These are phyloP conservation scores for Clitarchus hookeri DNA, from an alignment of 2,888 invertebrate species.

Conservation along the genomic window DNA sequence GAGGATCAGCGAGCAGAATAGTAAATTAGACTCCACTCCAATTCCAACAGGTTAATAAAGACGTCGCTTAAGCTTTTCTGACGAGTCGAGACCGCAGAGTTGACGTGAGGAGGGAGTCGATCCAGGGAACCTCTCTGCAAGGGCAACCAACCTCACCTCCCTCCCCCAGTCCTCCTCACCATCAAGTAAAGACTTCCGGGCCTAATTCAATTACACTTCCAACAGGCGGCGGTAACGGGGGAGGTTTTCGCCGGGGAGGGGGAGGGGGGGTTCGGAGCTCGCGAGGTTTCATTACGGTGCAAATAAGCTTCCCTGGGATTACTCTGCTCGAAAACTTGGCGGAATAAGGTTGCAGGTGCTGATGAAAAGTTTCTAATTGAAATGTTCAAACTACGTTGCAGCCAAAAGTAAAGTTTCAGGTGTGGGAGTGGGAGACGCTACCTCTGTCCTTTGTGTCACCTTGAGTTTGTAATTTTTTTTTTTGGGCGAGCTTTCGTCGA, in stretches of 20 bases:
- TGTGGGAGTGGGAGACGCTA: too few species aligned
- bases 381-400: background rate
- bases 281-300: slow-evolving; percentile 9
- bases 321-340: slow-evolving; percentile 14
- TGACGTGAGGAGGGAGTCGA: background rate
- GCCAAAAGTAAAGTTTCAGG: background rate
- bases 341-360: slow-evolving; percentile 10
- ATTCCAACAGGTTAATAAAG: slow-evolving; percentile 9
- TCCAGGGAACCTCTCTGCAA: background rate
- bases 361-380: slow-evolving; percentile 14
- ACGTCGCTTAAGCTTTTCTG: slow-evolving; percentile 6
- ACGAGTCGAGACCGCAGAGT: background rate
- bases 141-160: background rate
- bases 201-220: slow-evolving; percentile 10
- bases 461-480: too few species aligned
- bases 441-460: too few species aligned
- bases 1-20: slow-evolving; percentile 4
- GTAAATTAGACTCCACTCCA: slow-evolving; percentile 1
- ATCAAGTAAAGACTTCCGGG: background rate
- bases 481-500: too few species aligned
- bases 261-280: background rate
- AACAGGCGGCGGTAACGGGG: background rate
- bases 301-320: slow-evolving; percentile 14
- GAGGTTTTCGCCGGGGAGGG: background rate
- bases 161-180: background rate